A percentile compares a stretch with the other conserved stretches of the same genome.
Evolutionary conservation across 2,888 invertebrate genomes (phyloP).

Genomic region (Synanthedon vespiformis): DNA sequence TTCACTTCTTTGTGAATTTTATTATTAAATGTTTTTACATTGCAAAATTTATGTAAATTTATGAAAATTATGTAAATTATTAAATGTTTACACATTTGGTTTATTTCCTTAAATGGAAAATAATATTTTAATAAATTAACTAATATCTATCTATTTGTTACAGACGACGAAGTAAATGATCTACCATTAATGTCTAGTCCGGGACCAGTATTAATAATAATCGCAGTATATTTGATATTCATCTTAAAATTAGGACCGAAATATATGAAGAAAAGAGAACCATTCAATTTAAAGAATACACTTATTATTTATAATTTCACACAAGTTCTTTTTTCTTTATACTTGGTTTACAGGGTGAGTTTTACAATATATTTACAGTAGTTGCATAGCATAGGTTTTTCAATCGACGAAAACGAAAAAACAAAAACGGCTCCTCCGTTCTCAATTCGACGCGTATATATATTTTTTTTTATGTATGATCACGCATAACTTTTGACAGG

Average conservation of each 20-base stretch:
- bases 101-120: neutral
- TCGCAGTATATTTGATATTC: slow-evolving; percentile 45
- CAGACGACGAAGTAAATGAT: slow-evolving; percentile 71
- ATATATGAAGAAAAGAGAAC: slow-evolving; percentile 87
- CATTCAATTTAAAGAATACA: slow-evolving; percentile 79
- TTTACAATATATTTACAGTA: too few relatives aligned
- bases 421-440: too few relatives aligned
- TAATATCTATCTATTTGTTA: slow-evolving; percentile 9
- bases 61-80: too few relatives aligned
- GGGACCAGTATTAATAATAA: slow-evolving; percentile 78
- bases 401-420: too few relatives aligned
- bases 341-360: slow-evolving; percentile 74
- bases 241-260: slow-evolving; percentile 80
- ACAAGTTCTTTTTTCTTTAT: slow-evolving; percentile 88
- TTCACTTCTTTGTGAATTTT: too few relatives aligned
- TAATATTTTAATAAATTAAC: neutral
- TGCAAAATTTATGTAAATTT: too few relatives aligned
- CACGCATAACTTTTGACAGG: too few relatives aligned
- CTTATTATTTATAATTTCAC: slow-evolving; percentile 86
- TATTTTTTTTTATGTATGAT: too few relatives aligned
- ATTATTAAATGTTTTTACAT: too few relatives aligned
- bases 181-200: slow-evolving; percentile 85
- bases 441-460: too few relatives aligned
- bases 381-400: too few relatives aligned
- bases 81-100: neutral